phyloP scores from a whole-genome alignment of 2,113 vertebrate species.

The Mastomys coucha region DNA sequence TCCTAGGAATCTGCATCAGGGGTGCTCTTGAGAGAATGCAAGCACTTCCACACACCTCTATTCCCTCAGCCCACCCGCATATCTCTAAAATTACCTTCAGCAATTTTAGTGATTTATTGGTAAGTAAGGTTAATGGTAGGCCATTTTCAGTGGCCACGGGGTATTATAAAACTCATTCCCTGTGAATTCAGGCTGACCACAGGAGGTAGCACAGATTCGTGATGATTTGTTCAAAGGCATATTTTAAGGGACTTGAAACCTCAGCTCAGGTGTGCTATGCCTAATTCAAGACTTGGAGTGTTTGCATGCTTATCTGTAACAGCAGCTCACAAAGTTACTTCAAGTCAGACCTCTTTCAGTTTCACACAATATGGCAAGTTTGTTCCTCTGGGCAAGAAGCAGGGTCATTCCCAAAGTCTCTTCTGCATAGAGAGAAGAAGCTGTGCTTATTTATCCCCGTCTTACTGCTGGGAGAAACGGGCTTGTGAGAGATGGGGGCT shows the following conservation, averaged over 20 bases:
- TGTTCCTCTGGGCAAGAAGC: neutral
- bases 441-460: fast-evolving
- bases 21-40: neutral
- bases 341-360: neutral
- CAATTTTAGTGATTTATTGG: slow-evolving; percentile 25
- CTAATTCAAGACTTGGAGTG: neutral
- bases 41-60: neutral
- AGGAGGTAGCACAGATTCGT: slow-evolving; percentile 50
- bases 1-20: neutral
- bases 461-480: neutral
- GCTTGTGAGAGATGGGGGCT: fast-evolving
- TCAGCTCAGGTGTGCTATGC: neutral
- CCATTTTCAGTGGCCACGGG: slow-evolving; percentile 63
- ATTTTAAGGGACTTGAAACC: slow-evolving; percentile 30
- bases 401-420: neutral
- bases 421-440: neutral
- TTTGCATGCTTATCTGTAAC: neutral
- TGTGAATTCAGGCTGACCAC: slow-evolving; percentile 15
- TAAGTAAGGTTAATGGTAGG: slow-evolving; percentile 51
- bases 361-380: too few species aligned
- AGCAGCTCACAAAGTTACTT: neutral
- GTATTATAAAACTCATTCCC: slow-evolving; percentile 52
- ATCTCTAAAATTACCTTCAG: slow-evolving; percentile 40
- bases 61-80: neutral
- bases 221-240: slow-evolving; percentile 22